Evolutionary conservation across 2,888 invertebrate species (phyloP), one percentile per base, ranked within the genome.

Genomic region (Masnerella sp.): DNA sequence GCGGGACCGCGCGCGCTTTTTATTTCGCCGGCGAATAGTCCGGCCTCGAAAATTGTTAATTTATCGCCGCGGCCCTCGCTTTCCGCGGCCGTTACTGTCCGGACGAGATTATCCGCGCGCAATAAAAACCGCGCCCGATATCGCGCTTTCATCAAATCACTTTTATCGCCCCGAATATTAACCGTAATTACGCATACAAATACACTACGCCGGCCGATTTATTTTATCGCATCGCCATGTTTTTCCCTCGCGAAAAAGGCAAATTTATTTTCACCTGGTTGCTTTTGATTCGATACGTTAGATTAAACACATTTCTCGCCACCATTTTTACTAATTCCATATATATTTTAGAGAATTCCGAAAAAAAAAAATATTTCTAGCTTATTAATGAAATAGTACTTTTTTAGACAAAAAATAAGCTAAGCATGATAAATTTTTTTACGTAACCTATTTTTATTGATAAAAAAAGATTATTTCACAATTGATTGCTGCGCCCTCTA

Each of bases 1-100:
- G 43, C 36, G 5, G 15, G 36, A n/a, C n/a, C 14, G 36, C 22
- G 40, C 54, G 47, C 47, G 47, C 45, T 69, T 69, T 62, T 69
- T 69, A 61, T 69, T 54, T 36, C 47, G n/a, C 25, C 25, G 36
- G 49, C 51, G 51, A 56, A 62, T 62, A 62, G 42, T 17, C 9
- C 30, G n/a, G 30, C 12, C 38, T 34, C 34, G 70, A 62, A 67
- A 62, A 70, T 70, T 62, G 62, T 47, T 69, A 56, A 70, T 54
- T 70, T 70, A 70, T 70, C 47, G 54, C 22, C 20, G 40, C 14
- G 22, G 25, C 36, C 28, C 28, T 32, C 59, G 34, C 51, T 70
- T 59, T 47, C 25, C 36, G 45, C 40, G 62, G 51, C 56, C 52
- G 58, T 56, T 64, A 70, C 56, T 45, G 54, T 61, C 30, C 38